Percentiles rank a stretch among this genome's conserved stretches.
These are phyloP conservation scores for Stegodyphus dumicola DNA, from an alignment of 1,140 invertebrate genomes.

Conservation along the genomic window DNA sequence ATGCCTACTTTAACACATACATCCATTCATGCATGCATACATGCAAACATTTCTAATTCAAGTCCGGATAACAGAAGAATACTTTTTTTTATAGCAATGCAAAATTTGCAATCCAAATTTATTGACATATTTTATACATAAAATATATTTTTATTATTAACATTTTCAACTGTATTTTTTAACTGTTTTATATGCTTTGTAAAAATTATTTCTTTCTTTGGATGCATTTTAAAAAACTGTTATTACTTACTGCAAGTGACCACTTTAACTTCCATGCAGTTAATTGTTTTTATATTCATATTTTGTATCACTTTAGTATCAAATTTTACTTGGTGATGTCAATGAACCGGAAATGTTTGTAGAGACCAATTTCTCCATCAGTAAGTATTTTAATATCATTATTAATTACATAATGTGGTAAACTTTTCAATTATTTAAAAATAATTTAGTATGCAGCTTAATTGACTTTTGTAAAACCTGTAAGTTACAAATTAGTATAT, in stretches of 20 bases:
- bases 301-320: slow-evolving; percentile 22
- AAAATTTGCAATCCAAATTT: no score
- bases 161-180: neutral
- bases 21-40: no score
- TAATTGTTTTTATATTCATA: neutral
- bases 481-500: no score
- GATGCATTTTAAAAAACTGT: neutral
- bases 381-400: neutral
- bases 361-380: slow-evolving; percentile 44
- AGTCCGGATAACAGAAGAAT: no score
- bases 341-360: slow-evolving; percentile 40
- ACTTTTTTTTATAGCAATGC: no score
- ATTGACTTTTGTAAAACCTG: no score
- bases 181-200: neutral
- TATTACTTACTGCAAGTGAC: neutral
- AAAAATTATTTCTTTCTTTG: neutral
- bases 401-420: no score
- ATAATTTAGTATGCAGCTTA: no score
- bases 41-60: no score
- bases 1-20: no score
- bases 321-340: slow-evolving; percentile 27
- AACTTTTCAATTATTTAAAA: no score
- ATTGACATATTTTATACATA: no score
- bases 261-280: neutral
- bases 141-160: neutral